phyloP scores from a whole-genome alignment of 2,888 invertebrate genomes.

The Odontocolon sp. region DNA sequence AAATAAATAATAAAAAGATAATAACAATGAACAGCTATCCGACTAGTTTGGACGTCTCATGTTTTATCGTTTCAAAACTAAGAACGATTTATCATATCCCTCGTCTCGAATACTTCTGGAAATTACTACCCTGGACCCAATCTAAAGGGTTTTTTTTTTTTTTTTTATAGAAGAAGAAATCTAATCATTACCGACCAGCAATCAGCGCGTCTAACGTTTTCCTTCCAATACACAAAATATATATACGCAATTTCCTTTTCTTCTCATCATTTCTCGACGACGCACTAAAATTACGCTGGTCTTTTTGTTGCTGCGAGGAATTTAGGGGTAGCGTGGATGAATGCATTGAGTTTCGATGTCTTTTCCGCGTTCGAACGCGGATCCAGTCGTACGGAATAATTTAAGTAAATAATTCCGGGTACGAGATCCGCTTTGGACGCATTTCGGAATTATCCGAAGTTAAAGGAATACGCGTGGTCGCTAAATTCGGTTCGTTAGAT shows the following conservation, averaged over 20 bases:
- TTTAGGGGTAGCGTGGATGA: background rate
- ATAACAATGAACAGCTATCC: slow-evolving; percentile 25
- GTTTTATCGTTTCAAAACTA: slow-evolving; percentile 42
- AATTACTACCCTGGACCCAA: slow-evolving; percentile 52
- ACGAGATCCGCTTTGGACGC: slow-evolving; percentile 29
- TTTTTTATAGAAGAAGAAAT: slow-evolving; percentile 1
- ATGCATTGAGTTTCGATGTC: slow-evolving; percentile 48
- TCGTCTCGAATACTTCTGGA: slow-evolving; percentile 14
- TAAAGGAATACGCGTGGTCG: slow-evolving; percentile 1
- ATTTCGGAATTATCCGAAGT: slow-evolving; percentile 39
- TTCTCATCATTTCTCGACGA: slow-evolving; percentile 27
- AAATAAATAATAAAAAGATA: background rate
- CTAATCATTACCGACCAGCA: slow-evolving; percentile 2
- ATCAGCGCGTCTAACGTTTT: slow-evolving; percentile 20
- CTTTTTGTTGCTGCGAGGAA: slow-evolving; percentile 8
- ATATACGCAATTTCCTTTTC: slow-evolving; percentile 40
- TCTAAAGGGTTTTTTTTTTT: slow-evolving; percentile 14
- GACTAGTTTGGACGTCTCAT: slow-evolving; percentile 54
- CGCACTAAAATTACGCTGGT: slow-evolving; percentile 5
- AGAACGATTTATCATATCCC: slow-evolving; percentile 14
- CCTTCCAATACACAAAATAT: slow-evolving; percentile 48
- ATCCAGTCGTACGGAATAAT: background rate
- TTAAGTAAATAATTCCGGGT: background rate
- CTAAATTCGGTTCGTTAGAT: slow-evolving; percentile 10
- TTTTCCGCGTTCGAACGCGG: slow-evolving; percentile 39